Evolutionary conservation across 2,113 vertebrate species (phyloP).

Genomic region (Ictalurus punctatus): DNA sequence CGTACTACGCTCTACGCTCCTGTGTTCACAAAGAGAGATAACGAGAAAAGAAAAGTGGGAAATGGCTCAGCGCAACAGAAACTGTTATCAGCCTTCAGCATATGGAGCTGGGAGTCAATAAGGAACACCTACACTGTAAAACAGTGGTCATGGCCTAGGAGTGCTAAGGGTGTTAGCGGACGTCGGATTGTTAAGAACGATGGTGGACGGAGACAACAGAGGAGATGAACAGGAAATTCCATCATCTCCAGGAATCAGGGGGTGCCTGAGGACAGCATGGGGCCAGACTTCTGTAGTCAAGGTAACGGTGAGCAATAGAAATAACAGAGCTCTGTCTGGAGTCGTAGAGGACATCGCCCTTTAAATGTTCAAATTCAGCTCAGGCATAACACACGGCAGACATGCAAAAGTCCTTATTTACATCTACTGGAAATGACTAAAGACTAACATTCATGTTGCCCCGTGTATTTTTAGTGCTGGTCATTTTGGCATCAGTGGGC

Average conservation of each 20-base stretch:
- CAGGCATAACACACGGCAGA: not conserved
- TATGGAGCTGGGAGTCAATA: slow-evolving; percentile 6
- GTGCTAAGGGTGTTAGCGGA: not conserved
- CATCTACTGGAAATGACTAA: not conserved
- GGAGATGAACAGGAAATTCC: slow-evolving; percentile 23
- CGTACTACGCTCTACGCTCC: slow-evolving; percentile 7
- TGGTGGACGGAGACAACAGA: not conserved
- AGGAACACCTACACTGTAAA: not conserved
- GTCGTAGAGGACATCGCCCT: not conserved
- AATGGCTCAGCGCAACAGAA: not conserved
- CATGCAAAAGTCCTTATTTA: slow-evolving; percentile 2
- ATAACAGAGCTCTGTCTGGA: slow-evolving; percentile 33
- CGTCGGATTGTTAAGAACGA: not conserved
- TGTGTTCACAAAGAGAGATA: not conserved
- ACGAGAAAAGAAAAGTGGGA: not conserved
- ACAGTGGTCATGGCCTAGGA: slow-evolving; percentile 1
- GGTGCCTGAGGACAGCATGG: slow-evolving; percentile 39
- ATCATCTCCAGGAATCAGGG: slow-evolving; percentile 33
- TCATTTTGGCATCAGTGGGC: not conserved
- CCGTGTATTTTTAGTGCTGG: not conserved
- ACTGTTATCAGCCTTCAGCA: not conserved
- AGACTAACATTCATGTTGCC: not conserved
- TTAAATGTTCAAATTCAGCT: not conserved
- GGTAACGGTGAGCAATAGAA: slow-evolving; percentile 46
- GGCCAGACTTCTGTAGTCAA: slow-evolving; percentile 45